Evolutionary conservation across 2,888 invertebrate genomes (phyloP).

Genomic region (Mythimna impura): DNA sequence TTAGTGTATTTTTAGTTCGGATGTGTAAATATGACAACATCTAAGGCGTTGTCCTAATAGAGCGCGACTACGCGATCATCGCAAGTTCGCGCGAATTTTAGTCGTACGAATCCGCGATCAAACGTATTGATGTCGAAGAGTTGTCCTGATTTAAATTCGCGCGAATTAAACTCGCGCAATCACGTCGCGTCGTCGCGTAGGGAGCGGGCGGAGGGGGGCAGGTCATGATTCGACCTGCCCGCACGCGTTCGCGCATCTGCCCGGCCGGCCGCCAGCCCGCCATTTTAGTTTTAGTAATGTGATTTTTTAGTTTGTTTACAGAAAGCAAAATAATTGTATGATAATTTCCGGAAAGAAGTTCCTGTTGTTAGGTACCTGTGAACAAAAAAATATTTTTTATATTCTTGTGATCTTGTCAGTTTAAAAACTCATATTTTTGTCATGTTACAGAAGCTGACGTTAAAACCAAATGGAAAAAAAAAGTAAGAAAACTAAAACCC

Average conservation of each 20-base stretch:
- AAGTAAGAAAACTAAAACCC: too few species aligned
- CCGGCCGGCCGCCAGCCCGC: constrained; percentile 1
- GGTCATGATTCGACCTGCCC: constrained; percentile 1
- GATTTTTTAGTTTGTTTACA: not conserved
- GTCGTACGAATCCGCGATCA: too few species aligned
- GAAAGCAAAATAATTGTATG: not conserved
- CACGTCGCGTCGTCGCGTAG: not conserved
- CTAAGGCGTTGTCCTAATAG: too few species aligned
- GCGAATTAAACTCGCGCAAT: too few species aligned
- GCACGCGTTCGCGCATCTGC: not conserved
- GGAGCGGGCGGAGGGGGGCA: constrained; percentile 2
- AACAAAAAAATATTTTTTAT: too few species aligned
- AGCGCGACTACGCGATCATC: too few species aligned
- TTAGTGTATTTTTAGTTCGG: too few species aligned
- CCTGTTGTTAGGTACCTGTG: not conserved
- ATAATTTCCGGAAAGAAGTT: not conserved
- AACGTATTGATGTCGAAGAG: too few species aligned
- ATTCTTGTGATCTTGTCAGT: not conserved
- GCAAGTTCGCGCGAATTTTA: too few species aligned
- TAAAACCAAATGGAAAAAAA: not conserved
- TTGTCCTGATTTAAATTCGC: too few species aligned
- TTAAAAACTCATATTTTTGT: not conserved
- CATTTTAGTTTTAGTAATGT: constrained; percentile 1
- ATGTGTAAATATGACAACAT: too few species aligned
- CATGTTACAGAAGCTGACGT: not conserved